Evolutionary conservation across 2,888 invertebrate genomes (phyloP), one percentile per base, ranked within the genome.

Genomic region (Stenichneumon culpator): DNA sequence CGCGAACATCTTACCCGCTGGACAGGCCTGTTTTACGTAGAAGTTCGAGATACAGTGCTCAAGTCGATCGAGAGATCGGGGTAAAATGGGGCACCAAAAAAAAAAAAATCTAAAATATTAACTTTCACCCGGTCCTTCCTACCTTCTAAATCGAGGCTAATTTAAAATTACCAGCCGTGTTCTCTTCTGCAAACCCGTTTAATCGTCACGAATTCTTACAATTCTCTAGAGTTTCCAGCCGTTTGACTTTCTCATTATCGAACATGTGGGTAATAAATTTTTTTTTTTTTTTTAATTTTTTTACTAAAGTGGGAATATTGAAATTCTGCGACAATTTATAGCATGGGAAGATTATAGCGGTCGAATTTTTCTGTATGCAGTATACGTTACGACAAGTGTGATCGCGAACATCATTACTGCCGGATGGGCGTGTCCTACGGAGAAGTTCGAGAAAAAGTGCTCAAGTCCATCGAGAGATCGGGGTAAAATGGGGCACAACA

Each of bases 311-410:
- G 32, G 3, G 19, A 11, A 11, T 28, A 32, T 60, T 47, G 28
- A 50, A 63, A 47, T 32, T 7, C 32, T 47, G 11, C 5, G 22
- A 63, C 22, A 32, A 74, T 63, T 74, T 28, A 60, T 25, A 74
- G 74, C 74, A 63, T 74, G 47, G 25, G 60, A 60, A 60, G 28
- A 60, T 60, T 60, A 52, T 52, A 52, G n/a, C n/a, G 19, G n/a
- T 19, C 7, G 2, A 52, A 7, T 52, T 52, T 52, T 52, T 19
- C 2, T 19, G 19, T 19, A 32, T 6, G 19, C 2, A 1, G n/a
- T 19, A 52, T 19, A 2, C 5, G 5, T n/a, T 36, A 54, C 32
- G 47, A 54, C 14, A 70, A 54, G n/a, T 52, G 52, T 19, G 52
- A 52, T 52, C 52, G 19, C n/a, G 19, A 52, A n/a, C 52, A 32